Evolutionary conservation across 2,113 vertebrate genomes (phyloP), one percentile per base, ranked within the genome.

Genomic region (Porphyrio hochstetteri): DNA sequence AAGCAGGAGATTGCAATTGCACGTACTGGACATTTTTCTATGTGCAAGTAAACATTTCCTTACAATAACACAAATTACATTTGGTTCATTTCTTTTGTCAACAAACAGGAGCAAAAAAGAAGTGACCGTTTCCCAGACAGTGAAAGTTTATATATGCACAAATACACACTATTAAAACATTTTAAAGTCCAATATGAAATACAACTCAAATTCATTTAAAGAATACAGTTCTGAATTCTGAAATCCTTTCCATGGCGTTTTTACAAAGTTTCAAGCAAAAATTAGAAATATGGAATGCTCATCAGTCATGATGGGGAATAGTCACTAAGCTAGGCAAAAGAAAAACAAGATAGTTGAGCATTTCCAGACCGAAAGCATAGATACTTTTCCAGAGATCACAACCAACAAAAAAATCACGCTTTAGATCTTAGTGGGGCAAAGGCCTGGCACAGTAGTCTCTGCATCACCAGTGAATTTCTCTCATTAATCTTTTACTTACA

Each of bases 401-500:
- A 50, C 18, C 31, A 61, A 70, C 13, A 18, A 46, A 16, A 16
- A 64, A 93, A 53, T 24, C 79, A 44, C 84, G 63, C 59, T 11
- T 4, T 20, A 76, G 36, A 61, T 72, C 63, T 85, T 48, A 48
- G 28, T 18, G 18, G 29, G 27, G 55, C 28, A 36, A n/a, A 61
- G 38, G 19, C 61, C 72, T 91, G 61, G 77, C 55, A 80, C 8
- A 48, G 35, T 42, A 53, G 48, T 23, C 70, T 87, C 65, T 90
- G 74, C 50, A 85, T 85, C 60, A 92, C n/a, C 44, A 69, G 19
- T 69, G 70, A 85, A 85, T 90, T 94, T 76, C 48, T 69, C 6
- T 84, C 59, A 92, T 93, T 92, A 93, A 79, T 92, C 77, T 91
- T 90, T 75, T 93, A 86, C 57, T 91, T 91, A 71, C 10, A 95